A percentile compares a stretch with the other conserved stretches of the same genome.
Conservation (phyloP, 2,888 invertebrate genomes). For the Oithona nana region DNA sequence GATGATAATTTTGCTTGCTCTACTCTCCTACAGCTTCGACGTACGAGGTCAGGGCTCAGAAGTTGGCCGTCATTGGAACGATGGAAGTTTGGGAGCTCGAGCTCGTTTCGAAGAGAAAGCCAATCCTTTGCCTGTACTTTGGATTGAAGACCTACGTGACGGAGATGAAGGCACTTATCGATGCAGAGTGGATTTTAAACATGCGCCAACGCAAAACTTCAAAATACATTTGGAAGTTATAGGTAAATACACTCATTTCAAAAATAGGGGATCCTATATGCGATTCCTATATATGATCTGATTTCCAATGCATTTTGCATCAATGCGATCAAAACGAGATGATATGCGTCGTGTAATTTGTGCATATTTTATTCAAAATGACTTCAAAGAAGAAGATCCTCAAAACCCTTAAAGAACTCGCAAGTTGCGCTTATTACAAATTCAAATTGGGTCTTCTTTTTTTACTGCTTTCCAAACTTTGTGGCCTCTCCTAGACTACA, state of each 20-base stretch:
- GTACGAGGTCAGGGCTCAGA: conserved; percentile 14
- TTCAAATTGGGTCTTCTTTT: background rate
- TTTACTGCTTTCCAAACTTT: too few relatives aligned
- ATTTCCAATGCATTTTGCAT: background rate
- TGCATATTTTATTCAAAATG: too few relatives aligned
- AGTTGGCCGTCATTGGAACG: conserved; percentile 15
- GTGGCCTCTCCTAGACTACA: too few relatives aligned
- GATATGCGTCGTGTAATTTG: too few relatives aligned
- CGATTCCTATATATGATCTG: background rate
- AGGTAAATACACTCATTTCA: conserved; percentile 38
- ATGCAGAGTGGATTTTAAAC: conserved; percentile 71
- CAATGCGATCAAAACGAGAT: background rate
- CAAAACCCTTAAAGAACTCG: background rate
- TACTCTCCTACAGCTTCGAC: conserved; percentile 16
- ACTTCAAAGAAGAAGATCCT: too few relatives aligned
- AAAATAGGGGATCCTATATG: background rate
- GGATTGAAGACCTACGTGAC: conserved; percentile 63
- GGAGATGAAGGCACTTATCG: conserved; percentile 75
- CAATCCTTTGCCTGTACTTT: conserved; percentile 39
- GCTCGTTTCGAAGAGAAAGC: conserved; percentile 12
- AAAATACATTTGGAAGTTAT: conserved; percentile 75
- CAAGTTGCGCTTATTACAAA: background rate
- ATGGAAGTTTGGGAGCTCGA: conserved; percentile 6
- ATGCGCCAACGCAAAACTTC: conserved; percentile 71
- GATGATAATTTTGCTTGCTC: background rate